Percentiles rank a stretch among this genome's conserved stretches.
Conservation (phyloP, 2,888 invertebrate genomes). For the Calameuta pallipes region DNA sequence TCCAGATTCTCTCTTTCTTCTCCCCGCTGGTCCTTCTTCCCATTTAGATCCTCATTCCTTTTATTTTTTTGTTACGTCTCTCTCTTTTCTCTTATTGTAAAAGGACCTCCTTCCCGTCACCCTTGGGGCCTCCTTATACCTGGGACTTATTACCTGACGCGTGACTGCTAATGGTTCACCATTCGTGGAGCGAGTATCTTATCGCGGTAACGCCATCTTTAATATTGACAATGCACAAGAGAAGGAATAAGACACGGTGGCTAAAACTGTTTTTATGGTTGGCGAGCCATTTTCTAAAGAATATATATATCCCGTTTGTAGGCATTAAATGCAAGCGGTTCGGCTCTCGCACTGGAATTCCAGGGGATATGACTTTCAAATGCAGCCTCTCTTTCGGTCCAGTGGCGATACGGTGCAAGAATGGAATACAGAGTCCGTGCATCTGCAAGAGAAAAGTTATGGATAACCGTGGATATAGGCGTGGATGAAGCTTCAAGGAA, state of each 20-base stretch:
- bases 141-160: constrained; percentile 2
- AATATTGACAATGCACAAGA: not conserved
- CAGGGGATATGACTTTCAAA: not conserved
- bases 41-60: not conserved
- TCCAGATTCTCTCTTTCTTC: constrained; percentile 27
- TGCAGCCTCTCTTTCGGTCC: not conserved
- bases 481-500: constrained; percentile 9
- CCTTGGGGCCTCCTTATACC: constrained; percentile 5
- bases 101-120: not conserved
- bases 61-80: not conserved
- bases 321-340: not conserved
- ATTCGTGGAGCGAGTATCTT: not conserved
- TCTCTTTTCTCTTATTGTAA: not conserved
- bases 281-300: not conserved
- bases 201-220: not conserved
- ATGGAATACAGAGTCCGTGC: not conserved
- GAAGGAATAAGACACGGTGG: not conserved
- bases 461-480: not conserved
- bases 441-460: not conserved
- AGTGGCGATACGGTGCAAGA: not conserved
- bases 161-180: not conserved
- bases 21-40: not conserved
- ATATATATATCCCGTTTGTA: not conserved
- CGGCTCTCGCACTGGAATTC: not conserved
- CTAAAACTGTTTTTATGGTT: not conserved